These are phyloP conservation scores for Diarsia brunnea DNA, from an alignment of 2,888 invertebrate genomes.

Conservation along the genomic window DNA sequence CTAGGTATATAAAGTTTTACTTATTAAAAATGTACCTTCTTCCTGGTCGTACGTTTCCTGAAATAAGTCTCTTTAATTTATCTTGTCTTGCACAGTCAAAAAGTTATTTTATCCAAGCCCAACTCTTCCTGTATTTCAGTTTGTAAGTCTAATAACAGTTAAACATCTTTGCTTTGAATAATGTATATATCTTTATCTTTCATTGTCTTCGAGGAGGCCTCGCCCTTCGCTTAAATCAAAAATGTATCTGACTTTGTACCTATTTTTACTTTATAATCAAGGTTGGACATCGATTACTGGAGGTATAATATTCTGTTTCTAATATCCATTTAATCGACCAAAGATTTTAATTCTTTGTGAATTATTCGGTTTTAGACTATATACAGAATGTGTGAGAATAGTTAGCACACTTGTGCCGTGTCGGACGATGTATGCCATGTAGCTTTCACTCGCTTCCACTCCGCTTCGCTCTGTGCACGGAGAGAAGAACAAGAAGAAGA, in stretches of 20 bases:
- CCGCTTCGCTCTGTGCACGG: too few relatives aligned
- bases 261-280: constrained; percentile 13
- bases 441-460: too few relatives aligned
- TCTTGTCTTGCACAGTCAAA: background rate
- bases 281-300: background rate
- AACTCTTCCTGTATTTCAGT: constrained; percentile 21
- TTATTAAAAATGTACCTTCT: accelerated
- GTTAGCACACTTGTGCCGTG: too few relatives aligned
- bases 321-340: background rate
- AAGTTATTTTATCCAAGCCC: background rate
- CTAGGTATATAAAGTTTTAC: background rate
- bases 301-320: background rate
- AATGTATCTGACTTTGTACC: background rate
- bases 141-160: constrained; percentile 28
- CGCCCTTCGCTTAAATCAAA: background rate
- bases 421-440: too few relatives aligned
- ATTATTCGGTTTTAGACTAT: too few relatives aligned
- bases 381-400: too few relatives aligned
- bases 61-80: background rate
- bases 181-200: constrained; percentile 6
- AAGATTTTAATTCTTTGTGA: too few relatives aligned
- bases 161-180: constrained; percentile 26
- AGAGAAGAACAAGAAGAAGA: too few relatives aligned
- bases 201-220: background rate
- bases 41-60: background rate